Evolutionary conservation across 2,797 vertebrate genomes (phyloP).

Genomic region (Poecilia velifera): DNA sequence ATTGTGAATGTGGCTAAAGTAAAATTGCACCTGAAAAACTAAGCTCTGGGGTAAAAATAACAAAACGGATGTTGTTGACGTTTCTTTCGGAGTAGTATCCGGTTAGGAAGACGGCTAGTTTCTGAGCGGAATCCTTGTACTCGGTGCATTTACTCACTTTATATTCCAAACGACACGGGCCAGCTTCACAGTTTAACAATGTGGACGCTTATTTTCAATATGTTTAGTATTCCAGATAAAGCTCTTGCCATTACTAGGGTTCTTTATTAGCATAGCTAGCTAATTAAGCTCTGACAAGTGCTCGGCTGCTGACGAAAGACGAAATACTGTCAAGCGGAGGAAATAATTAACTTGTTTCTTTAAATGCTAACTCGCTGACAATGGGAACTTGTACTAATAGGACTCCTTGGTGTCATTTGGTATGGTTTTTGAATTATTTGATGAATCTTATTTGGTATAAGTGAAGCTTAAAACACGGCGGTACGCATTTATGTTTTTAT

Average conservation of each 20-base stretch:
- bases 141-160: slow-evolving; percentile 8
- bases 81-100: slow-evolving; percentile 44
- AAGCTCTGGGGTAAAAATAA: background rate
- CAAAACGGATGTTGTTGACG: slow-evolving; percentile 80
- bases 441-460: background rate
- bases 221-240: slow-evolving; percentile 1
- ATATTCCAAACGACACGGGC: background rate
- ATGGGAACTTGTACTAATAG: background rate
- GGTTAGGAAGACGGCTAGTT: slow-evolving; percentile 39
- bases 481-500: background rate
- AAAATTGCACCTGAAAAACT: background rate
- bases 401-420: background rate
- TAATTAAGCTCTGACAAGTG: slow-evolving; percentile 55
- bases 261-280: slow-evolving; percentile 59
- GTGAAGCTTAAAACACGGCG: background rate
- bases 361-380: background rate
- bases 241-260: slow-evolving; percentile 4
- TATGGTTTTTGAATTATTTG: background rate
- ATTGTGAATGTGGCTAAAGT: fast-evolving
- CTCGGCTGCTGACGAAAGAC: slow-evolving; percentile 31
- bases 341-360: slow-evolving; percentile 47
- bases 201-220: slow-evolving; percentile 10
- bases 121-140: background rate
- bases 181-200: slow-evolving; percentile 7
- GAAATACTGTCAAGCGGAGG: slow-evolving; percentile 39